Evolutionary conservation across 1,140 invertebrate species (phyloP).

Genomic region (Lamellibrachia luymesi): DNA sequence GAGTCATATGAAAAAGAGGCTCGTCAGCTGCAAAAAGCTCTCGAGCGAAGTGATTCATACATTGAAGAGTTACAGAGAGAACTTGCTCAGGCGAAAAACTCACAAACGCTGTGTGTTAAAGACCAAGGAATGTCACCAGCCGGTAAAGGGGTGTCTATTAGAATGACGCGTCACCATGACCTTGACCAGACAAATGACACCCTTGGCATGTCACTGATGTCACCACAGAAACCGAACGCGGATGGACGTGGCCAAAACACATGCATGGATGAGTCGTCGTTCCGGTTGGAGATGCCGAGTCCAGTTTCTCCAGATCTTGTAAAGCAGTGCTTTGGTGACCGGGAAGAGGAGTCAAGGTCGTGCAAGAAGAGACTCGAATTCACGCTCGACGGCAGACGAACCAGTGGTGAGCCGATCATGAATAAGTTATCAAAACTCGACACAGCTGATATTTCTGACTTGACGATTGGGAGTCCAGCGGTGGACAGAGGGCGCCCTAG

Average conservation of each 20-base stretch:
- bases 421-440: slow-evolving; percentile 13
- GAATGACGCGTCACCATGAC: neutral
- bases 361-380: slow-evolving; percentile 23
- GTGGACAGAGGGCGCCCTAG: neutral
- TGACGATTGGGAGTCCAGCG: neutral
- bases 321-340: slow-evolving; percentile 18
- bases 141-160: neutral
- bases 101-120: neutral
- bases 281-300: slow-evolving; percentile 48
- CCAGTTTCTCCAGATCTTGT: slow-evolving; percentile 28
- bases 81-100: neutral
- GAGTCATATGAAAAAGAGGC: slow-evolving; percentile 50
- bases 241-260: slow-evolving; percentile 15
- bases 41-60: slow-evolving; percentile 52
- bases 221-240: neutral
- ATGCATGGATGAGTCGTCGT: slow-evolving; percentile 36
- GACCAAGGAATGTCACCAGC: neutral
- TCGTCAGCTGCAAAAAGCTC: slow-evolving; percentile 46
- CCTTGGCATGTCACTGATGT: no score
- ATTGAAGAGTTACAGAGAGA: slow-evolving; percentile 47
- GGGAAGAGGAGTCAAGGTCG: slow-evolving; percentile 10
- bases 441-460: neutral
- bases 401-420: slow-evolving; percentile 9
- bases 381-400: neutral
- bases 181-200: neutral